A percentile compares a stretch with the other conserved stretches of the same genome.
Evolutionary conservation across 2,888 invertebrate species (phyloP).

Genomic region (Oxycera nigricornis): DNA sequence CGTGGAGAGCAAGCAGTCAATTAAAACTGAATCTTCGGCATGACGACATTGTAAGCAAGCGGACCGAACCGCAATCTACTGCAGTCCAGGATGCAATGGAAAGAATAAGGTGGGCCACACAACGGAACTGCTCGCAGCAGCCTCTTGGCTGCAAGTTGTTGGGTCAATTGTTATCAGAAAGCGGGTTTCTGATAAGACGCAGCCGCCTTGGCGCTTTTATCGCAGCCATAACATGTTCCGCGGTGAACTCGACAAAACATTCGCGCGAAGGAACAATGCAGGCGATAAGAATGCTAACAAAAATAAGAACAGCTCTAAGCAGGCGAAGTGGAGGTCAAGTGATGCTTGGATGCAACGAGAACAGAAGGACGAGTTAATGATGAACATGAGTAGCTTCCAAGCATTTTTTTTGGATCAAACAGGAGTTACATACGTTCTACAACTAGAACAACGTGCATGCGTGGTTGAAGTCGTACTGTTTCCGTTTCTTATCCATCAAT

Average conservation of each 20-base stretch:
- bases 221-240: conserved; percentile 16
- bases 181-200: conserved; percentile 13
- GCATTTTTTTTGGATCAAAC: no score
- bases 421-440: no score
- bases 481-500: no score
- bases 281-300: conserved; percentile 15
- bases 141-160: conserved; percentile 9
- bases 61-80: neutral
- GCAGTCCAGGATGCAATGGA: neutral
- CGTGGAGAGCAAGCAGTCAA: neutral
- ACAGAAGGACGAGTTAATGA: neutral
- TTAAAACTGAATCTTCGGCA: conserved; percentile 17
- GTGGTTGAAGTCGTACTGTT: no score
- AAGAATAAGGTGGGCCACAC: neutral
- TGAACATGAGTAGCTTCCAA: neutral
- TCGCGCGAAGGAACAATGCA: neutral
- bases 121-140: neutral
- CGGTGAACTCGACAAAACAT: neutral
- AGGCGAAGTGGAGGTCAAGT: conserved; percentile 16
- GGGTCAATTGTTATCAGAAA: conserved; percentile 35
- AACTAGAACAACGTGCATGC: no score
- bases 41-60: neutral
- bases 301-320: neutral
- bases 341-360: neutral
- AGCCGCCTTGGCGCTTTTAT: conserved; percentile 21